Base-by-base conservation (phyloP, 2,888 invertebrate genomes). In the Drosophila mayaguana region DNA sequence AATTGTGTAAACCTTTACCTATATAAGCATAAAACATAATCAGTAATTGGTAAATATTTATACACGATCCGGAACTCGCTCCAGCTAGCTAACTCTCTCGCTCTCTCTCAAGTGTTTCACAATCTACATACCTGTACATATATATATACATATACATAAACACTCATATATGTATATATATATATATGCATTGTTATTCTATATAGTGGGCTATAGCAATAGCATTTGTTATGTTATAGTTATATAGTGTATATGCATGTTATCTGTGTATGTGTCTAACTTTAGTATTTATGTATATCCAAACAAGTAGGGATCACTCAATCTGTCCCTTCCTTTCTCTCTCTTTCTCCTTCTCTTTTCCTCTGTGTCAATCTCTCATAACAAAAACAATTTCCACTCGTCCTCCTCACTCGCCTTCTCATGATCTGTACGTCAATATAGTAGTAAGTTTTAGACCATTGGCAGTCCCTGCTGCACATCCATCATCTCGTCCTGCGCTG, bases 401-500 rank as follows among this genome's bases (percentile, higher is more conserved):
- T 42, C 42, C 14, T 43, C 3, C 12, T 43, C 18, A 1, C 14
- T 8, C 25, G 42, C 18, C 18, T n/a, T 16, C 20, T 14, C 16
- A n/a, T 18, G 28, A 22, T 14, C 14, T 38, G 42, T 43, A 53
- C 43, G 22, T 40, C 46, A 22, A 53, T 50, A 32, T 34, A 38
- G 9, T 76, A 56, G 67, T 77, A 77, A 71, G 63, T 84, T 90
- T 90, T 92, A 92, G 85, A 92, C 92, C 83, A 95, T 94, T 81
- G 95, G 95, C 93, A 94, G 92, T 91, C 95, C 95, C 93, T 95
- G 95, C 93, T 95, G 95, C 76, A 95, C 94, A 78, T 95, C 95
- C 95, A 95, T 95, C 92, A 95, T 95, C 93, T 95, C 95, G 86
- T 95, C 95, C 80, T 93, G 93, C 46, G 84, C 84, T 34, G 93